Conservation (phyloP, 2,797 vertebrate genomes). For the Muscicapa striata region DNA sequence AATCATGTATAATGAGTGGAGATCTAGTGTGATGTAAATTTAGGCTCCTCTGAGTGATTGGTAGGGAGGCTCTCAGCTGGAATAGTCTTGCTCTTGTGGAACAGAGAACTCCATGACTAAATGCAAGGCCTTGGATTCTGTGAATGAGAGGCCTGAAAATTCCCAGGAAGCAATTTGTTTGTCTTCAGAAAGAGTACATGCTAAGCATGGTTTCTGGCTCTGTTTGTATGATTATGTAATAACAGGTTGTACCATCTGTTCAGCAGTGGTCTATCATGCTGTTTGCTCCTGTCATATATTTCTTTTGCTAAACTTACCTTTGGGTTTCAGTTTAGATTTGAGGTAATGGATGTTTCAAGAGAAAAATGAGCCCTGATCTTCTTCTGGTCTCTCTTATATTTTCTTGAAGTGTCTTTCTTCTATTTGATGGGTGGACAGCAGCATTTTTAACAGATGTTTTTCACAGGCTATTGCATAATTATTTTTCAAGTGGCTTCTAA, state of each 20-base stretch:
- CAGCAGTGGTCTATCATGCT: neutral
- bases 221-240: conserved; percentile 47
- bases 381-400: neutral
- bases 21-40: neutral
- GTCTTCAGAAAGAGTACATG: neutral
- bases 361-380: neutral
- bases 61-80: neutral
- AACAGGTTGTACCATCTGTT: conserved; percentile 52
- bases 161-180: conserved; percentile 41
- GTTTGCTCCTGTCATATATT: neutral
- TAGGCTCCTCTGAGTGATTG: neutral
- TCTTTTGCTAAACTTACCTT: neutral
- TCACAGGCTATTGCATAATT: conserved; percentile 63
- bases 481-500: conserved; percentile 60
- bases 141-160: conserved; percentile 14
- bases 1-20: neutral
- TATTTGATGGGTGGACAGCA: conserved; percentile 44
- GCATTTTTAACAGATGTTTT: conserved; percentile 56
- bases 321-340: neutral
- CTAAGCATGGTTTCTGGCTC: conserved; percentile 19
- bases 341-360: neutral
- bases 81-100: neutral
- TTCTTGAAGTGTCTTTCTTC: conserved; percentile 31
- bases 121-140: neutral
- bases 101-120: neutral